Percentiles rank a stretch among this genome's conserved stretches.
Conservation (phyloP, 2,888 invertebrate genomes). For the Tachina grossa region DNA sequence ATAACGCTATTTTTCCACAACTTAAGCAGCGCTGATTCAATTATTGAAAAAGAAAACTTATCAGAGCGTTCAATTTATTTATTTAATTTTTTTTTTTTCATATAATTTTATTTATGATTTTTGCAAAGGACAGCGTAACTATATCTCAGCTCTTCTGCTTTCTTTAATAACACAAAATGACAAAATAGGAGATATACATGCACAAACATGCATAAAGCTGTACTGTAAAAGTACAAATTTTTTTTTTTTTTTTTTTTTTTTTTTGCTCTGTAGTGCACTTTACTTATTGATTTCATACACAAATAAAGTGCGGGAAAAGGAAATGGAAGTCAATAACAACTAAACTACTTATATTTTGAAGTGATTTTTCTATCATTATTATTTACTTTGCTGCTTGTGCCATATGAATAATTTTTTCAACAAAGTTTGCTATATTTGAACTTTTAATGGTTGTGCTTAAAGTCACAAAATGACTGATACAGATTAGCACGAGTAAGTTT, state of each 20-base stretch:
- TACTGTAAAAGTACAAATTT: constrained; percentile 8
- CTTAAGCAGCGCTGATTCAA: too few relatives aligned
- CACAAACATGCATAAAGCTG: neutral
- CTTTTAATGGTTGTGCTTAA: too few relatives aligned
- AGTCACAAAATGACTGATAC: too few relatives aligned
- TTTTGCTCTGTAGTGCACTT: neutral
- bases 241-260: constrained; percentile 1
- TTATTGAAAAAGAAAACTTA: too few relatives aligned
- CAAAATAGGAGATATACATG: neutral
- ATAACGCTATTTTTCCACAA: too few relatives aligned
- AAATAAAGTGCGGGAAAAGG: constrained; percentile 16
- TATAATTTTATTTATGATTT: neutral
- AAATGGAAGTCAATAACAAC: constrained; percentile 39
- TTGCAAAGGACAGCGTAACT: neutral
- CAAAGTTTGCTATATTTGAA: neutral
- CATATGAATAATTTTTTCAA: neutral
- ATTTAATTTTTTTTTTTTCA: neutral
- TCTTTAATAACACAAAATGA: neutral
- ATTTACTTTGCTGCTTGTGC: constrained; percentile 32
- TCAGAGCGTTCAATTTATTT: neutral
- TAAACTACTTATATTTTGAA: constrained; percentile 33
- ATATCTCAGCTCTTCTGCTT: neutral
- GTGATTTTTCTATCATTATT: constrained; percentile 30
- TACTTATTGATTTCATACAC: constrained; percentile 13
- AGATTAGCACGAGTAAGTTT: too few relatives aligned